Evolutionary conservation across 2,888 invertebrate species (phyloP), one percentile per base, ranked within the genome.

Genomic region (Amphimallon solstitiale): DNA sequence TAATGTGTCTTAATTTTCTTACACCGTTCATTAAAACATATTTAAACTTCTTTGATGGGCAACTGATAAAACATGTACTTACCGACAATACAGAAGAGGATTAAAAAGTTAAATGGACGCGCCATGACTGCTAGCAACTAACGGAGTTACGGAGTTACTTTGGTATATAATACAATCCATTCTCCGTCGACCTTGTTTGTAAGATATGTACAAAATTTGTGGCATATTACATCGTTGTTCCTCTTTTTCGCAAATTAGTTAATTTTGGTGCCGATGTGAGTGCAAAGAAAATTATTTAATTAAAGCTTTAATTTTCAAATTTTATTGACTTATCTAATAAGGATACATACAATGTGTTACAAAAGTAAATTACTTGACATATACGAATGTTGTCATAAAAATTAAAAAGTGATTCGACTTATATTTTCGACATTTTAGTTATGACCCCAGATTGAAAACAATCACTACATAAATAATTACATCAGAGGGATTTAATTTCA

Each of bases 121-220:
- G 74, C 72, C 77, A 77, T 77, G 75, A 70, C 74, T 72, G 70
- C 40, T 48, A 68, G 67, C 72, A 67, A 74, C 75, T 74, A 73
- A 70, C 65, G 68, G 66, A 65, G 68, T 66, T 65, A 68, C 67
- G 69, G 67, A 68, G 71, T 68, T 67, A 68, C 71, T 74, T 72
- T 68, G 71, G 73, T 69, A 74, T 76, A 74, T 75, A 76, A 70
- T 70, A 64, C 62, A 51, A 67, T 52, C 69, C 74, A 68, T 71
- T 70, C 70, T 70, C 71, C 70, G 69, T 72, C 66, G 71, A 71
- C 69, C 70, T 68, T 71, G 72, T 62, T 63, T 63, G 68, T n/a
- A 43, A 38, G 40, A 43, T 34, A 51, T n/a, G n/a, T 35, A 63
- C 15, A 51, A 63, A 63, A 45, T 51, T 51, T 52, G 35, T 29